These are phyloP conservation scores for Tapirus indicus DNA, from an alignment of 2,797 vertebrate genomes.

Conservation along the genomic window DNA sequence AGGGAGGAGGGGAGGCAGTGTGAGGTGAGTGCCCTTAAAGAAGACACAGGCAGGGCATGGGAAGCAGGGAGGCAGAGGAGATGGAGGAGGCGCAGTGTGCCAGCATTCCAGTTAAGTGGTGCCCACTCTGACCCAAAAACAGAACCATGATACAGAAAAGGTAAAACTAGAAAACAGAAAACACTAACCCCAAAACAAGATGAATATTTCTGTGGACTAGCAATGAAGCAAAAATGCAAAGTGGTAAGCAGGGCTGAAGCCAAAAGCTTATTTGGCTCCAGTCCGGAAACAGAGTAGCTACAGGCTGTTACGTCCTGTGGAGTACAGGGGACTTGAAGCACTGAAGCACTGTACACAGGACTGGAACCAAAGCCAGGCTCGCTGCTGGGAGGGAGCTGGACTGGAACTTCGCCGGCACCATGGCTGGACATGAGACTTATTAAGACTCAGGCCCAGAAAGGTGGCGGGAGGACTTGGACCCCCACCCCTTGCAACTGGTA, in stretches of 20 bases:
- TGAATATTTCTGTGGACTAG: not conserved
- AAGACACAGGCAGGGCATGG: too few relatives aligned
- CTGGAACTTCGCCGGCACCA: rapidly evolving
- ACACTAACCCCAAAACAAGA: not conserved
- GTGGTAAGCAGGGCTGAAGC: not conserved
- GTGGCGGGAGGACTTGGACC: not conserved
- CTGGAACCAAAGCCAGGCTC: not conserved
- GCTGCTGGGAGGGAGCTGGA: not conserved
- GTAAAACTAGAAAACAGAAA: not conserved
- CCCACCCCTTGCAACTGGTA: not conserved
- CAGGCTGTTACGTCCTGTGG: not conserved
- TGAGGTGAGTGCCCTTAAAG: not conserved
- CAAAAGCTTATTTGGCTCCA: not conserved
- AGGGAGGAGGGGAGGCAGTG: not conserved
- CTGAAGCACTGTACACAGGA: not conserved
- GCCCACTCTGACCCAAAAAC: not conserved
- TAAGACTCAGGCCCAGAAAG: not conserved
- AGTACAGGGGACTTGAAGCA: rapidly evolving
- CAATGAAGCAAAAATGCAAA: not conserved
- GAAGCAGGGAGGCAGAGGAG: too few relatives aligned
- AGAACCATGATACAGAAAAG: not conserved
- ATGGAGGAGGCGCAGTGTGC: not conserved
- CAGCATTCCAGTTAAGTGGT: not conserved
- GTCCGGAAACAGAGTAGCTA: not conserved
- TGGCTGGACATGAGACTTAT: not conserved